phyloP scores from a whole-genome alignment of 2,888 invertebrate species.

The Heteromyza rotundicornis region DNA sequence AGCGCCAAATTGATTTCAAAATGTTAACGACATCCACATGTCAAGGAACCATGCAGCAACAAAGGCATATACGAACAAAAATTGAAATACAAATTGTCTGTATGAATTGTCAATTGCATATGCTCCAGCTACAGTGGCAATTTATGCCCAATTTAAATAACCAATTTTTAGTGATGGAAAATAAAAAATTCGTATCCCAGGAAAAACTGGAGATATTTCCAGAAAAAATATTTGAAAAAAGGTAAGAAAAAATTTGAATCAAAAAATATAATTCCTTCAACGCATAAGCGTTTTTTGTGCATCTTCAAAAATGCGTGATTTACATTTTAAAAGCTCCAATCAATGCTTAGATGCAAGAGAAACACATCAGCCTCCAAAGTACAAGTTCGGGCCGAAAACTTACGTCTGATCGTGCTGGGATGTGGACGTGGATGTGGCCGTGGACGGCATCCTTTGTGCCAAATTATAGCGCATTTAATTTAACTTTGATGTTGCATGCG shows the following conservation, averaged over 20 bases:
- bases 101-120: not conserved
- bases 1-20: not conserved
- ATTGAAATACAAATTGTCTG: not conserved
- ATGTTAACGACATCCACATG: not conserved
- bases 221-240: too few species aligned
- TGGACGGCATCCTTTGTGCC: conserved; percentile 55
- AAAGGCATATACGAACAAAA: not conserved
- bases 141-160: too few species aligned
- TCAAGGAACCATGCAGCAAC: not conserved
- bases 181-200: too few species aligned
- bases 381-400: not conserved
- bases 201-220: too few species aligned
- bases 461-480: conserved; percentile 61
- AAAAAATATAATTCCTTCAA: too few species aligned
- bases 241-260: too few species aligned
- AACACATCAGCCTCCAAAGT: not conserved
- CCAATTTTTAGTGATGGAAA: too few species aligned
- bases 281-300: not conserved
- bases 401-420: not conserved
- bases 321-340: not conserved
- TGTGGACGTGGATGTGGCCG: not conserved
- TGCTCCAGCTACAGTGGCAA: too few species aligned
- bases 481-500: conserved; percentile 60
- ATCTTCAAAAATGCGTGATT: not conserved
- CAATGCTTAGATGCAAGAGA: not conserved